Conservation (phyloP, 2,797 vertebrate genomes). For the Kryptopterus vitreolus region DNA sequence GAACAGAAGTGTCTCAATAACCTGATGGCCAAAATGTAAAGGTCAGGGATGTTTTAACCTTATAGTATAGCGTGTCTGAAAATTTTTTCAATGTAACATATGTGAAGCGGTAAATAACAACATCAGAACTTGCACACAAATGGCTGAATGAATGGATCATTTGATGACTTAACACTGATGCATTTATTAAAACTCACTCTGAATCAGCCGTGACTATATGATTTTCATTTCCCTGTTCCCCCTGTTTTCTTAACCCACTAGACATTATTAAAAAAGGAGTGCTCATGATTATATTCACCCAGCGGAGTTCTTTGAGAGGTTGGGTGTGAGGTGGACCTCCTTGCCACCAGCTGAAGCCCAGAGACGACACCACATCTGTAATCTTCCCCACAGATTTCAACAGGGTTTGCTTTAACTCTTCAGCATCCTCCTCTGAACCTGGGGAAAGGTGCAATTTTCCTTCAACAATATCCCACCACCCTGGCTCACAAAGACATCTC, state of each 20-base stretch:
- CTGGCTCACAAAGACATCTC: background rate
- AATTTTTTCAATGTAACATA: background rate
- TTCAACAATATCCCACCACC: background rate
- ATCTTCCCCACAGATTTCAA: constrained; percentile 74
- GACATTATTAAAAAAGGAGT: background rate
- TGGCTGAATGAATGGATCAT: background rate
- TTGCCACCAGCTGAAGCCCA: constrained; percentile 88
- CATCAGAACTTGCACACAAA: background rate
- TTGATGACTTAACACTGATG: background rate
- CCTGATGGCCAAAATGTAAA: constrained; percentile 57
- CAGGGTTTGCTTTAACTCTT: constrained; percentile 70
- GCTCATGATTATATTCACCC: constrained; percentile 65
- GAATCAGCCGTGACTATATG: background rate
- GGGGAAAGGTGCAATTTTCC: background rate
- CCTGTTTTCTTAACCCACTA: background rate
- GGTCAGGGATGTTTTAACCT: background rate
- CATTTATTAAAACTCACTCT: background rate
- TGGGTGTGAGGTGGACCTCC: constrained; percentile 82
- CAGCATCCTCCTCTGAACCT: constrained; percentile 81
- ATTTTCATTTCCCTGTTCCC: background rate
- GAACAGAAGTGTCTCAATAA: constrained; percentile 75
- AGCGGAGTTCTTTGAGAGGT: constrained; percentile 76
- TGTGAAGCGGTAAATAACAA: background rate
- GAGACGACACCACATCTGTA: constrained; percentile 79
- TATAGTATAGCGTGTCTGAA: background rate